Evolutionary conservation across 2,113 vertebrate genomes (phyloP), one percentile per base, ranked within the genome.

Genomic region (Percina caprodes): DNA sequence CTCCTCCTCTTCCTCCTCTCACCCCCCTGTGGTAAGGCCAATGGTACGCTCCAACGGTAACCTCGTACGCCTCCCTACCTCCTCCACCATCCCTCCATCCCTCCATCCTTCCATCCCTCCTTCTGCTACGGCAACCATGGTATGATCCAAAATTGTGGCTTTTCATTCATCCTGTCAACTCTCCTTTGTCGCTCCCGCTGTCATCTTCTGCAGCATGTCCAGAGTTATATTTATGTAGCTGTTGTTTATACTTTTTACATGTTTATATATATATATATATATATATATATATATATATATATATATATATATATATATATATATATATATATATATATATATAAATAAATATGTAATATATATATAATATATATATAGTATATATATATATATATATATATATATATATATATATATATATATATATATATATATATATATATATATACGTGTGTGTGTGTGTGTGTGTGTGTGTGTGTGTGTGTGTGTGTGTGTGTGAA

Each of bases 11-110:
- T 93, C 95, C 83, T 95, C 95, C 92, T 94, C 95, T 96, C 97
- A 98, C 96, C 96, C 96, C 96, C 96, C 96, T 96, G 97, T 96
- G 98, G 98, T 99, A 99, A 99, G 98, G 97, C 95, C 94, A 19
- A 97, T 95, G 96, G 96, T 96, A 95, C 94, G 95, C 93, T 95
- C 94, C 91, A 79, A 94, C 91, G 92, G 95, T 95, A 95, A 96
- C 86, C 90, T 92, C 83, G 72, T 48, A 88, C 84, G 85, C 83
- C 89, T 89, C 80, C 87, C 77, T 71, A 80, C 72, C 85, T 86
- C 84, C 80, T 75, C 87, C 60, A 69, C 77, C 84, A 89, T 74
- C 63, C 85, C 77, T 90, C 70, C 83, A 83, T 59, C 78, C 81
- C 74, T 77, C 63, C 77, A 69, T 75, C 33, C 69, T 74, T 83